Conservation (phyloP, 2,888 invertebrate genomes). For the Vesta saturnalis region DNA sequence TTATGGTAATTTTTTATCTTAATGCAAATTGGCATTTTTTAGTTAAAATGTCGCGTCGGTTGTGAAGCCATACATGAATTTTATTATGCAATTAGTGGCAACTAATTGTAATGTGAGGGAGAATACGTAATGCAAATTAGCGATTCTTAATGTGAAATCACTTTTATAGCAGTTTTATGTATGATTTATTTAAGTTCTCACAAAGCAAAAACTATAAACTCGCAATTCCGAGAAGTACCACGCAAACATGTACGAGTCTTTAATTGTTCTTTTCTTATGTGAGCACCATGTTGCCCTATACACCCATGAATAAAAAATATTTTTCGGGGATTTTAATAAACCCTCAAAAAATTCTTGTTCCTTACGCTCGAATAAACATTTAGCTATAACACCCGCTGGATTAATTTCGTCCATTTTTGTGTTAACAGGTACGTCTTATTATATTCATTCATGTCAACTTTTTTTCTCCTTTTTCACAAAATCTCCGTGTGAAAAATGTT, state of each 20-base stretch:
- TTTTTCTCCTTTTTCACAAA: conserved; percentile 9
- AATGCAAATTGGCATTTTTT: too few species aligned
- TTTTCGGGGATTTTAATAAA: conserved; percentile 15
- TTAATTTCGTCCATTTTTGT: background rate
- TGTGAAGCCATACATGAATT: conserved; percentile 20
- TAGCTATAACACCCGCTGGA: background rate
- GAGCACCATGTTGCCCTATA: background rate
- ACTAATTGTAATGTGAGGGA: conserved; percentile 58
- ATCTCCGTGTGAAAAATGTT: conserved; percentile 30
- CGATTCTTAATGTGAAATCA: conserved; percentile 45
- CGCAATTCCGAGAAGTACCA: conserved; percentile 47
- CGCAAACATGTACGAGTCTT: conserved; percentile 13
- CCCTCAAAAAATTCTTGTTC: background rate
- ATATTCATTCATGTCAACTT: background rate
- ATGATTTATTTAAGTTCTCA: conserved; percentile 56
- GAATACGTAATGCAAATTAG: conserved; percentile 60
- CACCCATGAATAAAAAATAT: background rate
- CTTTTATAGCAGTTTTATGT: conserved; percentile 51
- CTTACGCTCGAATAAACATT: background rate
- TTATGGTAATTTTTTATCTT: too few species aligned
- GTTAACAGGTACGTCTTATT: conserved; percentile 19
- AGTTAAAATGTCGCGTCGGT: background rate
- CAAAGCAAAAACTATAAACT: conserved; percentile 52
- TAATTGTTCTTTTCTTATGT: background rate
- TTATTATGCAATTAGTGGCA: conserved; percentile 48